phyloP scores from a whole-genome alignment of 2,888 invertebrate species.

The Phaonia tiefii region DNA sequence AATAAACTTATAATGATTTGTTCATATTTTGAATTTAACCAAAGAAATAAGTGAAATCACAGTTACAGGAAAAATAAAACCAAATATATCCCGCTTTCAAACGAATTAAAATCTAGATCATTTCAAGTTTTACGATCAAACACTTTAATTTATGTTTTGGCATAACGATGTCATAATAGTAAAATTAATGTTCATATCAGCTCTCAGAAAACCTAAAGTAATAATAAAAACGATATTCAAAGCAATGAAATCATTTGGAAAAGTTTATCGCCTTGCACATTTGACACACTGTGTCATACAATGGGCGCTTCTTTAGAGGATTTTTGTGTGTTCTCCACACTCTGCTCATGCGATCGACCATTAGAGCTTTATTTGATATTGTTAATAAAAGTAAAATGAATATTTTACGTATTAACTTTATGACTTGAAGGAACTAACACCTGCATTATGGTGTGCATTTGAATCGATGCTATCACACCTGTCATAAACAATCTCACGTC shows the following conservation, averaged over 20 bases:
- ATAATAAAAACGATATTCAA: not conserved
- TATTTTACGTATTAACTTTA: not conserved
- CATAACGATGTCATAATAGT: not conserved
- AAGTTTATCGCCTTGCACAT: not conserved
- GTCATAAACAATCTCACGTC: not conserved
- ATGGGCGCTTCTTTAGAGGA: not conserved
- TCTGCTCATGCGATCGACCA: not conserved
- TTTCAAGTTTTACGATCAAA: slow-evolving; percentile 13
- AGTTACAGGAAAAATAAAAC: not conserved
- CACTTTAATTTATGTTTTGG: not conserved
- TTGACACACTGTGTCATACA: too few relatives aligned
- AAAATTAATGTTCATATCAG: not conserved
- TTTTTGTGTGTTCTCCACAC: not conserved
- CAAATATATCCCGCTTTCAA: not conserved
- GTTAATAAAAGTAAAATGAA: not conserved
- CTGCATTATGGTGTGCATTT: not conserved
- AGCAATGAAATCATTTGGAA: not conserved
- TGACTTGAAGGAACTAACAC: not conserved
- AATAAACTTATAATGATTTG: not conserved
- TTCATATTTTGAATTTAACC: not conserved
- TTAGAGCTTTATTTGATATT: slow-evolving; percentile 1
- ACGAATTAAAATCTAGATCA: slow-evolving; percentile 26
- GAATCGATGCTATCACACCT: slow-evolving; percentile 12
- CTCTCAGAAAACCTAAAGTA: not conserved
- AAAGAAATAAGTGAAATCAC: slow-evolving; percentile 4